Percentiles rank a stretch among this genome's conserved stretches.
Evolutionary conservation across 2,113 vertebrate genomes (phyloP).

Genomic region (Prolemur simus): DNA sequence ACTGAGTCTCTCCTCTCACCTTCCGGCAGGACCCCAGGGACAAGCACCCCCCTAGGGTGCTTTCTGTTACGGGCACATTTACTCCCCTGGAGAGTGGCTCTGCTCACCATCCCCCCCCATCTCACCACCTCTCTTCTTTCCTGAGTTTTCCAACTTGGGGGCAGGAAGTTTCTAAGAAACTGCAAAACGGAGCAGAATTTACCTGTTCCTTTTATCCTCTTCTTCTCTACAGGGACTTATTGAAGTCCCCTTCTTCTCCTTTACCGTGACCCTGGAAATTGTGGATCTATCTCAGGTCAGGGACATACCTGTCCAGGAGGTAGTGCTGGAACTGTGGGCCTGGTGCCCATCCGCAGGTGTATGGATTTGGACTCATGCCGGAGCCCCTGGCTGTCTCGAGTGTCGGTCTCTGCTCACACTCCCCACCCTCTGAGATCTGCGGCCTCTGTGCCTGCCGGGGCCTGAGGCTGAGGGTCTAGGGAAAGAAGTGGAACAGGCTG

Average conservation of each 20-base stretch:
- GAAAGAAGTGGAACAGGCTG: neutral
- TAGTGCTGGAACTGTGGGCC: neutral
- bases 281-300: neutral
- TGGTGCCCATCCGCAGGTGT: neutral
- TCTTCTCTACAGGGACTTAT: neutral
- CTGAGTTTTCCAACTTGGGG: neutral
- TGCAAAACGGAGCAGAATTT: neutral
- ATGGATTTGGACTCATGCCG: neutral
- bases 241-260: neutral
- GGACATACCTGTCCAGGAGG: neutral
- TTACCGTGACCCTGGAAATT: neutral
- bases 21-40: neutral
- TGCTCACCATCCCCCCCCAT: fast-evolving
- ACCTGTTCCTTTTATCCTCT: neutral
- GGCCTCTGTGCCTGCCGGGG: neutral
- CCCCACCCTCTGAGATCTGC: neutral
- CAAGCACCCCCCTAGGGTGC: neutral
- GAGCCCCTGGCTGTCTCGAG: neutral
- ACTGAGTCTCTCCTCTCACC: neutral
- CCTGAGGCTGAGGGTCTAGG: neutral
- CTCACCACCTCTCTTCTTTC: neutral
- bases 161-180: neutral
- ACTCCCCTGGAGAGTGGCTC: neutral
- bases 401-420: neutral
- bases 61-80: neutral